Evolutionary conservation across 2,113 vertebrate genomes (phyloP), one percentile per base, ranked within the genome.

Genomic region (Ailurus styani): DNA sequence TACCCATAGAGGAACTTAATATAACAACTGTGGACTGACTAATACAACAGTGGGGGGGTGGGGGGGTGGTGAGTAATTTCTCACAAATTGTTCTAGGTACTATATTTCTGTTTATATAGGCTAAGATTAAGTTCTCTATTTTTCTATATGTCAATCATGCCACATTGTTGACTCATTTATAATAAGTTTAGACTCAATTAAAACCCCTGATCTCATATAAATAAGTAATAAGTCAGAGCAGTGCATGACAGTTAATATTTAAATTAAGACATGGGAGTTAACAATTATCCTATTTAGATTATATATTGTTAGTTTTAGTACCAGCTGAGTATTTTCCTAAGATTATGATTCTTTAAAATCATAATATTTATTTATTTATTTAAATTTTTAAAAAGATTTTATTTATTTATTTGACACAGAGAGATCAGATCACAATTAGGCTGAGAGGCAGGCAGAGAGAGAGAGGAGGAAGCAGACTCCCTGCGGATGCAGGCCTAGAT

Each of bases 91-190:
- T 64, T 88, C 52, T 83, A 68, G 17, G 84, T 7, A 6, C 6
- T 84, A 31, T 62, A 73, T 95, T 97, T 93, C 62, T 90, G 47
- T 84, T 90, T 87, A 90, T 25, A 79, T 64, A 34, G 11, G 13
- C 60, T 96, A 97, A 98, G 95, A 97, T 93, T 96, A 96, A 96
- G 86, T 78, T 45, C 7, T 2, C 79, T 90, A 25, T 89, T 96
- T 91, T 96, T 84, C 34, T 90, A 15, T 62, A 89, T 84, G 55
- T 91, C 89, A 95, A 52, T 96, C 73, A 96, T 78, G 47, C n/a
- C 20, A 75, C 54, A 75, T 20, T 88, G 55, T 85, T 95, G 73
- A 98, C 25, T 93, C 82, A 0, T 31, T 77, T 77, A 94, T 77
- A 78, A 40, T 85, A 20, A 95, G 31, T 86, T 82, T 91, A 31